These are phyloP conservation scores for Drosophila takahashii DNA, from an alignment of 1,140 invertebrate genomes.

Conservation along the genomic window DNA sequence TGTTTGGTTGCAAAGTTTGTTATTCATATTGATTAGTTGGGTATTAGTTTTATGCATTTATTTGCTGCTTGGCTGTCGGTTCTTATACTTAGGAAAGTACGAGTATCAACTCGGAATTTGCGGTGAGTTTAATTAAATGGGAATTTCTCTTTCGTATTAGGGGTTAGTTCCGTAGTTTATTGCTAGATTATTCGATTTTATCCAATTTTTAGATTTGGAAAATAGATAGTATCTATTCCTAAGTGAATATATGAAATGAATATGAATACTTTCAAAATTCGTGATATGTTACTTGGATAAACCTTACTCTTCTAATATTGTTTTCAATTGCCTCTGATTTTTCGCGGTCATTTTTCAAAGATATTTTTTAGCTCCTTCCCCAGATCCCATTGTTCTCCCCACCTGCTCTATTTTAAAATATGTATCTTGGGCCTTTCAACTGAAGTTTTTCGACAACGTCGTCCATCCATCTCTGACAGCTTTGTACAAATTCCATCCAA, in stretches of 20 bases:
- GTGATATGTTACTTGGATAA: background rate
- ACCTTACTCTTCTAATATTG: background rate
- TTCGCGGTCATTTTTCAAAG: conserved; percentile 9
- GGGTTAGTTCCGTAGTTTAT: background rate
- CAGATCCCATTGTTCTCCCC: conserved; percentile 9
- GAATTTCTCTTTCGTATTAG: too few relatives aligned
- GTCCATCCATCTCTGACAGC: conserved; percentile 16
- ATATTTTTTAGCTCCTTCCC: background rate
- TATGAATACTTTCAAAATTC: background rate
- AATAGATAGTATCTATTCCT: too few relatives aligned
- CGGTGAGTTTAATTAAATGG: background rate
- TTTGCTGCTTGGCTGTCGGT: background rate
- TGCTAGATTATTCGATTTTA: background rate
- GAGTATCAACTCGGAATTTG: background rate
- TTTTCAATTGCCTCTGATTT: background rate
- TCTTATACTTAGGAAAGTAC: background rate
- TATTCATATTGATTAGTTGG: conserved; percentile 27
- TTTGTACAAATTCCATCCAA: conserved; percentile 27
- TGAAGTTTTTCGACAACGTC: conserved; percentile 10
- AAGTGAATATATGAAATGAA: too few relatives aligned
- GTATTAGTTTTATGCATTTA: conserved; percentile 1
- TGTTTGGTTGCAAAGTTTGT: conserved; percentile 10
- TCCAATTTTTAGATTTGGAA: too few relatives aligned
- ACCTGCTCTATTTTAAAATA: conserved; percentile 27
- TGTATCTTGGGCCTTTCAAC: conserved; percentile 5